These are phyloP conservation scores for Tipula helvola DNA, from an alignment of 2,888 invertebrate genomes.

Conservation along the genomic window DNA sequence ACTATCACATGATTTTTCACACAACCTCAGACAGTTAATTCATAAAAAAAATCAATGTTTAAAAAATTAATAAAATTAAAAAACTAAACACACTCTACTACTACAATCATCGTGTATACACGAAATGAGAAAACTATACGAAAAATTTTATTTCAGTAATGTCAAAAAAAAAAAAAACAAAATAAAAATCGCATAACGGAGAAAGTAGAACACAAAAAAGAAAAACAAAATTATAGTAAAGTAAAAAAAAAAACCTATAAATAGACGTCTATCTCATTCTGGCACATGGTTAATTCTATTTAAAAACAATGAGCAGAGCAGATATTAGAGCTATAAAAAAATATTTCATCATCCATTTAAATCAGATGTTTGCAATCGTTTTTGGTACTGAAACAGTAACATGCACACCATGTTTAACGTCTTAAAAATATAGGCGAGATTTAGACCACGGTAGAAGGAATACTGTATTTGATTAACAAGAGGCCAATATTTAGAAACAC, in stretches of 20 bases:
- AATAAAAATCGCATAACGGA: constrained; percentile 6
- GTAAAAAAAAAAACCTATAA: background rate
- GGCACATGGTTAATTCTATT: background rate
- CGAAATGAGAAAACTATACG: background rate
- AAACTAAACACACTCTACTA: background rate
- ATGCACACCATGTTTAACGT: too few relatives aligned
- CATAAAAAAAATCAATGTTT: background rate
- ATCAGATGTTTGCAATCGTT: background rate
- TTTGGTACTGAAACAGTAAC: background rate
- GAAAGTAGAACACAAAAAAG: constrained; percentile 1
- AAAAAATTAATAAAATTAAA: background rate
- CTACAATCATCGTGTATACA: background rate
- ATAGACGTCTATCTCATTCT: background rate
- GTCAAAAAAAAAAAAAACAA: background rate
- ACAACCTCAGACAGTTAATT: background rate
- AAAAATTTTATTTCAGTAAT: background rate
- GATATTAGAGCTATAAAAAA: background rate
- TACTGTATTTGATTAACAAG: too few relatives aligned
- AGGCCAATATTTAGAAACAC: too few relatives aligned
- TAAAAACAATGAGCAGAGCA: background rate
- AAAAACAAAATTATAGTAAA: background rate
- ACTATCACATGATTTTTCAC: background rate
- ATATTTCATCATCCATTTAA: background rate
- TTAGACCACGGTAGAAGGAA: too few relatives aligned
- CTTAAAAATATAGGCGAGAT: too few relatives aligned